These are phyloP conservation scores for Aix galericulata DNA, from an alignment of 2,113 vertebrate species.

Conservation along the genomic window DNA sequence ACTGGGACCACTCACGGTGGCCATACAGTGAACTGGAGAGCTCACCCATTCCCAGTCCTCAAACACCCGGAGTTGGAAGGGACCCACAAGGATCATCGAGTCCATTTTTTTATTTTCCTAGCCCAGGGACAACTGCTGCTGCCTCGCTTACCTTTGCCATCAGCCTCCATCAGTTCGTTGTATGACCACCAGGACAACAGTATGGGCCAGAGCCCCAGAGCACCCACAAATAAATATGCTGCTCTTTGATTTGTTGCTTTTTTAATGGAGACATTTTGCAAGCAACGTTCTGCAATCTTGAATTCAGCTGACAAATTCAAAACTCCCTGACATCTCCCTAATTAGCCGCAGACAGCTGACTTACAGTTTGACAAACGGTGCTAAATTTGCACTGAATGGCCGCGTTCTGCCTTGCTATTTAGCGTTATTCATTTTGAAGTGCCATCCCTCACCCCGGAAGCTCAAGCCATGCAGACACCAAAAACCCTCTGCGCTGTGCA, in stretches of 20 bases:
- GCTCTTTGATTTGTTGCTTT: neutral
- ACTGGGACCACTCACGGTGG: neutral
- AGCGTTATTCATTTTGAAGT: neutral
- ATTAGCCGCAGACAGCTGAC: conserved; percentile 17
- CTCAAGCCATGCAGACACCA: neutral
- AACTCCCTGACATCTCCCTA: neutral
- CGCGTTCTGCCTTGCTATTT: neutral
- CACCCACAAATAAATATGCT: neutral
- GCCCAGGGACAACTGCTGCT: neutral
- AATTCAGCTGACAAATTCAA: neutral
- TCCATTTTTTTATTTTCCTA: neutral
- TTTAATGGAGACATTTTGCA: neutral
- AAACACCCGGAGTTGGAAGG: no score
- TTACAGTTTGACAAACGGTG: neutral
- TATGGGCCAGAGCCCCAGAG: no score
- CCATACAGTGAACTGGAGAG: neutral
- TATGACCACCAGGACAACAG: neutral
- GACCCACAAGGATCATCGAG: no score
- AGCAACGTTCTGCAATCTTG: neutral
- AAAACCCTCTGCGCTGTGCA: neutral
- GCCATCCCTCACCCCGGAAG: neutral
- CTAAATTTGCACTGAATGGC: neutral
- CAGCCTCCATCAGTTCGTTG: neutral
- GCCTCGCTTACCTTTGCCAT: neutral
- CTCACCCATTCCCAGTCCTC: no score